Evolutionary conservation across 2,797 vertebrate species (phyloP), one percentile per base, ranked within the genome.

Genomic region (Chelidonichthys spinosus): DNA sequence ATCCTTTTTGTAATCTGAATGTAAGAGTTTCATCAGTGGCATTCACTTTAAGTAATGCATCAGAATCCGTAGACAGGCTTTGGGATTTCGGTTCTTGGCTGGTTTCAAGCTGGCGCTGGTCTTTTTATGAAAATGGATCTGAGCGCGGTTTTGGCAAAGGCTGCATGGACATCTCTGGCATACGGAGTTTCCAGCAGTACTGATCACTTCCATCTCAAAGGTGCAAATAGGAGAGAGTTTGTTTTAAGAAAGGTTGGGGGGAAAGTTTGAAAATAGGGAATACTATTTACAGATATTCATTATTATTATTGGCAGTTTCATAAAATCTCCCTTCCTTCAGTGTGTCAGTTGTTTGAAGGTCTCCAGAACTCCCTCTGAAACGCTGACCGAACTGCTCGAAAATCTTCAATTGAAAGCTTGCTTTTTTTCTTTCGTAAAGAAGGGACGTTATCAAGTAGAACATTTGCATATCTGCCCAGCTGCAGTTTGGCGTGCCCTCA

Each of bases 51-150:
- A 82, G 72, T 90, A 90, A 89, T 43, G 63, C 65, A 87, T 85
- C 87, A 82, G 84, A 85, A 90, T 80, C 77, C 56, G 47, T 69
- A 71, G 70, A 25, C 81, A 82, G 81, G 85, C 85, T 90, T 74
- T 75, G 81, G 85, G 85, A 87, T 80, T 87, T 87, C 65, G 44
- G 81, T 68, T 90, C 79, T 84, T 90, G 90, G 90, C 87, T 79
- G 69, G 69, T 67, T 84, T 79, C 5, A 56, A 61, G 82, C 77
- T 87, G 81, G 81, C 79, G 11, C 64, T 33, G 13, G 25, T 60
- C 78, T 83, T 74, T 78, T 88, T 89, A 86, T 87, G 87, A 89
- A 91, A 91, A 92, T 84, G 81, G 81, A 89, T 91, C 80, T 67
- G 72, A 87, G 69, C 86, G 54, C 5, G 82, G 71, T 87, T 85